Conservation (phyloP, 2,113 vertebrate species). For the Burhinus bistriatus region DNA sequence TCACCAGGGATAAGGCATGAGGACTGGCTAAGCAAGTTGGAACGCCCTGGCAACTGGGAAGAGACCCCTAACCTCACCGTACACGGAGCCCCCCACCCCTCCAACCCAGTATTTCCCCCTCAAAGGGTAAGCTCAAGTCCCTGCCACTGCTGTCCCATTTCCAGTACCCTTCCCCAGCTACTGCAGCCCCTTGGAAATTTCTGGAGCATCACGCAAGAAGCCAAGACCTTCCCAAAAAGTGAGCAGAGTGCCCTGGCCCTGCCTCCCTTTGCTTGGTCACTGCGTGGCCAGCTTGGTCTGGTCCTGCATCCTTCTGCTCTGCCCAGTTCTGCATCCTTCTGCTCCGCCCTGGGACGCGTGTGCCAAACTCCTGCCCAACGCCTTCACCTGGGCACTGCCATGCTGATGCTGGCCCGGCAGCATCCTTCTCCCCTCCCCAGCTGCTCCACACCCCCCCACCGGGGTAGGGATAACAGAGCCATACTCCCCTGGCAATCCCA, state of each 20-base stretch:
- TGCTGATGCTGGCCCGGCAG: not conserved
- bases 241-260: not conserved
- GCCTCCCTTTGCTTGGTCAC: not conserved
- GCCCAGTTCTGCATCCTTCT: not conserved
- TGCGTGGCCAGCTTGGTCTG: accelerated
- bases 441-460: not conserved
- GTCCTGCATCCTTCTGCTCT: not conserved
- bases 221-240: not conserved
- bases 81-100: not conserved
- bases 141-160: not conserved
- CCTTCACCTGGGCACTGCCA: not conserved
- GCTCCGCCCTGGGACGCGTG: not conserved
- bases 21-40: not conserved
- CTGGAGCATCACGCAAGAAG: not conserved
- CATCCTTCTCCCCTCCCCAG: not conserved
- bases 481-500: not conserved
- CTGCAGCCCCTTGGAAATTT: not conserved
- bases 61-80: not conserved
- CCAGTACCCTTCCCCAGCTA: not conserved
- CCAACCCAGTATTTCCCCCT: not conserved
- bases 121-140: not conserved
- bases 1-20: not conserved
- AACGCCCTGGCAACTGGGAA: too few species aligned
- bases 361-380: not conserved
- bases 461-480: not conserved